Percentiles rank a stretch among this genome's conserved stretches.
Evolutionary conservation across 2,113 vertebrate genomes (phyloP).

Genomic region (Hydropotes inermis): DNA sequence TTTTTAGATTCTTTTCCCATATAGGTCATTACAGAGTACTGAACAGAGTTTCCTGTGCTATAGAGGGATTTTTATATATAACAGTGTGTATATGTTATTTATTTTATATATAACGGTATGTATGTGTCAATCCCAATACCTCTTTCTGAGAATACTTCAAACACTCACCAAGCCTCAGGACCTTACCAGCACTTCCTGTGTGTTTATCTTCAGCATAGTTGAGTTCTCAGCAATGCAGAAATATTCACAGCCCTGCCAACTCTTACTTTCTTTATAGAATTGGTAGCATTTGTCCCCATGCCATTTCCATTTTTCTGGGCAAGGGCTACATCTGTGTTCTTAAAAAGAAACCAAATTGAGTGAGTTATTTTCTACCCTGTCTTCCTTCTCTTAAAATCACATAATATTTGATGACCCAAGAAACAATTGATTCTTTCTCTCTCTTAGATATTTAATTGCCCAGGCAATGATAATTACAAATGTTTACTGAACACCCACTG

Average conservation of each 20-base stretch:
- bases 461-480: background rate
- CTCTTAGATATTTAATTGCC: background rate
- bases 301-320: constrained; percentile 71
- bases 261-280: constrained; percentile 61
- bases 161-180: background rate
- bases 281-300: constrained; percentile 62
- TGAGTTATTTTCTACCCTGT: background rate
- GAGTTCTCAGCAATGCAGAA: constrained; percentile 64
- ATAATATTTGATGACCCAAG: background rate
- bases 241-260: constrained; percentile 65
- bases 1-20: background rate
- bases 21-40: background rate
- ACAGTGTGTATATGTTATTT: background rate
- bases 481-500: background rate
- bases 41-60: background rate
- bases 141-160: background rate
- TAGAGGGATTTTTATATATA: background rate
- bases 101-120: background rate
- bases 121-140: background rate
- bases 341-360: background rate
- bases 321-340: constrained; percentile 71
- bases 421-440: background rate
- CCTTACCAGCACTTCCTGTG: constrained; percentile 64
- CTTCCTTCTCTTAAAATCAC: background rate
- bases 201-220: constrained; percentile 70